Base-by-base conservation (phyloP, 2,888 invertebrate genomes). In the Eilema griseolum region DNA sequence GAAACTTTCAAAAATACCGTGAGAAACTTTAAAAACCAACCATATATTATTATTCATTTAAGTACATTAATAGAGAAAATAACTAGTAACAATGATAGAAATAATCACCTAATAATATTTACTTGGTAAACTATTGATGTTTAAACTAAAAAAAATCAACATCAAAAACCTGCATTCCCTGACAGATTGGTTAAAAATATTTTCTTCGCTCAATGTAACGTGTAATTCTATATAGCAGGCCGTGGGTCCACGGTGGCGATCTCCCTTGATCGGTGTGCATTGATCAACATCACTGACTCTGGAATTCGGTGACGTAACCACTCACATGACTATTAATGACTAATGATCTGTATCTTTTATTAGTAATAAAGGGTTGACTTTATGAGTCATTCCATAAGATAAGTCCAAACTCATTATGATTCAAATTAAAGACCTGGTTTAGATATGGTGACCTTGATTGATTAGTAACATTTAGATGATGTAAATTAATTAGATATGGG, bases 211-310 rank as follows among this genome's bases (percentile, higher is more conserved):
- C 74, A 37, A 73, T 76, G 84, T 79, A 94, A 94, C 88, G 41
- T 83, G 94, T 92, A 94, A 94, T 88, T 82, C 84, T 90, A 93
- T 90, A 93, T 90, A 86, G 84, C 83, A 80, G 83, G 85, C 85
- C 78, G 79, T 80, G 75, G 83, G 82, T 81, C 80, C 82, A 87
- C 91, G 78, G 92, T 93, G 93, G 93, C 92, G 85, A 89, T 90
- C 88, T 86, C 77, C 80, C n/a, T n/a, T n/a, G 62, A 61, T 80
- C 84, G 82, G 83, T 87, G 85, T 84, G 86, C 87, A 87, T 83
- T 86, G 86, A 83, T 85, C 88, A 86, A 83, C 83, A 79, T 86
- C 85, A 88, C 78, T 86, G 88, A 73, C 82, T 87, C 78, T 52
- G 91, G 90, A 90, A 92, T 92, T 87, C 75, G 70, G 77, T 92